phyloP scores from a whole-genome alignment of 2,888 invertebrate species.

The Andrena hattorfiana region DNA sequence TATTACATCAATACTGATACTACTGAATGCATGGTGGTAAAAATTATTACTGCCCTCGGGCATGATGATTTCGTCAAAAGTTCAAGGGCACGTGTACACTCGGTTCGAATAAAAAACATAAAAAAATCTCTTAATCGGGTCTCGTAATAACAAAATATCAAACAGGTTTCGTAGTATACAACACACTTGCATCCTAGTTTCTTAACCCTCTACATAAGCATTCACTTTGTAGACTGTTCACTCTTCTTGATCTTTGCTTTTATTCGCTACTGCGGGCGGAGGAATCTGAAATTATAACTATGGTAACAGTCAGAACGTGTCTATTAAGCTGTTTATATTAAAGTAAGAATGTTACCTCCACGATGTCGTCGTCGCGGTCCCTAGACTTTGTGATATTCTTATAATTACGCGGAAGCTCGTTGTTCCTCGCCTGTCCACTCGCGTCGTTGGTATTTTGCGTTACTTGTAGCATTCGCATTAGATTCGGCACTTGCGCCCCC shows the following conservation, averaged over 20 bases:
- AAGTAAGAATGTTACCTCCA: slow-evolving; percentile 39
- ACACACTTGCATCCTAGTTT: slow-evolving; percentile 1
- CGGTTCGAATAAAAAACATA: slow-evolving; percentile 3
- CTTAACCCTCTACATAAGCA: not conserved
- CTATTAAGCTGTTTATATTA: not conserved
- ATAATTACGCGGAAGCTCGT: not conserved
- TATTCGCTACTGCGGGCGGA: slow-evolving; percentile 17
- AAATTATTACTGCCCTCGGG: not conserved
- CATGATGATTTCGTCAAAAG: not conserved
- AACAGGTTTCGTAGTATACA: slow-evolving; percentile 1
- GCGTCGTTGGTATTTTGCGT: slow-evolving; percentile 3
- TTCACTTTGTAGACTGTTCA: slow-evolving; percentile 4
- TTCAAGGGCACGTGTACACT: too few species aligned
- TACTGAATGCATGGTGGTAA: not conserved
- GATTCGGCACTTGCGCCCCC: not conserved
- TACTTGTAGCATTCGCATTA: not conserved
- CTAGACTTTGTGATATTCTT: not conserved
- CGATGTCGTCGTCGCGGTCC: slow-evolving; percentile 33
- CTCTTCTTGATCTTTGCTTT: slow-evolving; percentile 45
- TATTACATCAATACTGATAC: slow-evolving; percentile 33
- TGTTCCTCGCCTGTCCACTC: slow-evolving; percentile 10
- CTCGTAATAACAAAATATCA: not conserved
- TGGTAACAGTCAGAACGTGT: not conserved
- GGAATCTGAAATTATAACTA: slow-evolving; percentile 31
- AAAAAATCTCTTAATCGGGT: slow-evolving; percentile 7